Conservation (phyloP, 2,888 invertebrate species). For the Syrphus vitripennis region DNA sequence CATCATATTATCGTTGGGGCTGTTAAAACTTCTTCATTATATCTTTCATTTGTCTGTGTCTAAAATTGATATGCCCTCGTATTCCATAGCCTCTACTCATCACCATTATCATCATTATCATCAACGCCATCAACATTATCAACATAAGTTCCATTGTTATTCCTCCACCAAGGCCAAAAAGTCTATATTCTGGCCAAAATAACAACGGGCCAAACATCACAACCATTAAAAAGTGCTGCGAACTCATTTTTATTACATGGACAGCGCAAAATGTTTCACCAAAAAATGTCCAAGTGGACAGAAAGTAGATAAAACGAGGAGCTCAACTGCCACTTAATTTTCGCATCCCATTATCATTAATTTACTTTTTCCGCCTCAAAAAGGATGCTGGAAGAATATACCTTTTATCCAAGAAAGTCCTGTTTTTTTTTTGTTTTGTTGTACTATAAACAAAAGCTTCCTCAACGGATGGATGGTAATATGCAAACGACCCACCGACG, state of each 20-base stretch:
- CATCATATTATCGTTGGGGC: constrained; percentile 57
- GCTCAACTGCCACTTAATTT: constrained; percentile 72
- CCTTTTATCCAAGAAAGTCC: constrained; percentile 24
- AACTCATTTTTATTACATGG: constrained; percentile 64
- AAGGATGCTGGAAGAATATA: constrained; percentile 10
- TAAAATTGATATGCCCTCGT: constrained; percentile 50
- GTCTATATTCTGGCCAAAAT: neutral
- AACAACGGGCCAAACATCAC: neutral
- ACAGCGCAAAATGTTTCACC: constrained; percentile 49
- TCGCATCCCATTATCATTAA: constrained; percentile 72
- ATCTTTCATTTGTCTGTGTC: constrained; percentile 39
- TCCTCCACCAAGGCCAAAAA: constrained; percentile 35
- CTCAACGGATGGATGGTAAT: constrained; percentile 33
- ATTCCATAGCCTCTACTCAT: constrained; percentile 56
- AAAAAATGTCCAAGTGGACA: constrained; percentile 69
- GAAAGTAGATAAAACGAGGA: constrained; percentile 69
- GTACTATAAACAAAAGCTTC: neutral
- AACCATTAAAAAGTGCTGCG: constrained; percentile 17
- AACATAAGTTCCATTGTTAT: constrained; percentile 41
- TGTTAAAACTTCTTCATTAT: constrained; percentile 56
- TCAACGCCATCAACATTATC: constrained; percentile 43
- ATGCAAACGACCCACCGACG: constrained; percentile 20
- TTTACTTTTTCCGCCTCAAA: constrained; percentile 30
- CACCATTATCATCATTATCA: constrained; percentile 45
- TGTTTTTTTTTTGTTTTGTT: too few relatives aligned